Base-by-base conservation (phyloP, 2,797 vertebrate genomes). In the Spinibarbus caldwelli region DNA sequence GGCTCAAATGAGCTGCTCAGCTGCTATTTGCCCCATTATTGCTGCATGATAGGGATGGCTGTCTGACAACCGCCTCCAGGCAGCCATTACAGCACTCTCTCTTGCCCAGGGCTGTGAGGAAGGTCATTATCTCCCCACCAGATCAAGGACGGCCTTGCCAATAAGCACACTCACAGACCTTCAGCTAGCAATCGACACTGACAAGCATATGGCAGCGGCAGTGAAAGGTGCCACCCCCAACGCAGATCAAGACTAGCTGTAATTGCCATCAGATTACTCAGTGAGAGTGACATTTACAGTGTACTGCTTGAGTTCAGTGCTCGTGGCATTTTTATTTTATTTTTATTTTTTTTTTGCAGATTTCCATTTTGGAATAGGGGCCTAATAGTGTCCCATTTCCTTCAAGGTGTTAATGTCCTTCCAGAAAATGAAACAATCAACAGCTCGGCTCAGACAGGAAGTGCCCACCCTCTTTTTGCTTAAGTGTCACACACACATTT, bases 61-160 rank as follows among this genome's bases (percentile, higher is more conserved):
- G 52, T 72, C 49, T 85, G 52, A 73, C 76, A 85, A 79, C 67
- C 52, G 9, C 66, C 77, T 64, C 83, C 52, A 88, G 88, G 86
- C 59, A 34, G 54, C 71, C 78, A 85, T 90, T 89, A 92, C 92
- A 88, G 85, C 84, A 85, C 87, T 88, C 85, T 84, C 87, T 84
- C 43, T 49, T 41, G 78, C 62, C 75, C 78, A 45, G 66, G 80
- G 66, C 78, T 73, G 66, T 26, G 72, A 36, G 45, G 31, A 57
- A 83, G 68, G 68, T 73, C 57, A 83, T 86, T 83, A 84, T 79
- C 52, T 83, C 29, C 11, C 68, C 52, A 66, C 57, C 76, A 87
- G 76, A 87, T 80, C 70, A 84, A 87, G 86, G 64, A n/a, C 8
- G 10, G 41, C 70, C 64, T 64, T 79, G 47, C 72, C 31, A 80